Conservation (phyloP, 2,797 vertebrate species). For the Hafferia zeledoni region DNA sequence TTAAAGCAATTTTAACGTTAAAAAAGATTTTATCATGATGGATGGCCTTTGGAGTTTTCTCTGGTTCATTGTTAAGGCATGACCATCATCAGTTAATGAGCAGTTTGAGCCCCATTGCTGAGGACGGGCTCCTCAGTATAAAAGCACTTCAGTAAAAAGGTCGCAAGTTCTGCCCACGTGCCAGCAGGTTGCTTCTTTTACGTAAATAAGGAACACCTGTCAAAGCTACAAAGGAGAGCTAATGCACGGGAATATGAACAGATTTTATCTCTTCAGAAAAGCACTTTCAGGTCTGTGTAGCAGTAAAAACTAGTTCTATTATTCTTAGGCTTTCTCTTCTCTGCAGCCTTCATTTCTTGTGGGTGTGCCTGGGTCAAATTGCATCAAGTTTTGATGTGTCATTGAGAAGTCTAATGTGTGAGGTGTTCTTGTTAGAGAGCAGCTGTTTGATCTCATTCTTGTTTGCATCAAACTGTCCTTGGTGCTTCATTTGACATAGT, state of each 20-base stretch:
- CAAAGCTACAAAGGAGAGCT: neutral
- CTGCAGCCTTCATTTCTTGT: neutral
- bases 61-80: neutral
- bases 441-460: neutral
- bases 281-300: neutral
- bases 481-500: neutral
- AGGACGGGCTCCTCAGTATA: neutral
- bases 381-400: slow-evolving; percentile 22
- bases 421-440: neutral
- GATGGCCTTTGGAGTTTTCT: neutral
- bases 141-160: neutral
- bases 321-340: neutral
- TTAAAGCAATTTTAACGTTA: neutral
- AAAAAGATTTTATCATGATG: neutral
- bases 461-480: neutral
- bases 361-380: neutral
- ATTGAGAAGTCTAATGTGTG: neutral
- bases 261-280: neutral
- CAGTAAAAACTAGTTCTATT: neutral
- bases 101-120: neutral
- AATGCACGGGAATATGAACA: neutral
- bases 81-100: neutral
- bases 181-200: neutral
- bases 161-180: neutral
- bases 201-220: neutral